Conservation (phyloP, 1,140 invertebrate species). For the Drosophila dunni region DNA sequence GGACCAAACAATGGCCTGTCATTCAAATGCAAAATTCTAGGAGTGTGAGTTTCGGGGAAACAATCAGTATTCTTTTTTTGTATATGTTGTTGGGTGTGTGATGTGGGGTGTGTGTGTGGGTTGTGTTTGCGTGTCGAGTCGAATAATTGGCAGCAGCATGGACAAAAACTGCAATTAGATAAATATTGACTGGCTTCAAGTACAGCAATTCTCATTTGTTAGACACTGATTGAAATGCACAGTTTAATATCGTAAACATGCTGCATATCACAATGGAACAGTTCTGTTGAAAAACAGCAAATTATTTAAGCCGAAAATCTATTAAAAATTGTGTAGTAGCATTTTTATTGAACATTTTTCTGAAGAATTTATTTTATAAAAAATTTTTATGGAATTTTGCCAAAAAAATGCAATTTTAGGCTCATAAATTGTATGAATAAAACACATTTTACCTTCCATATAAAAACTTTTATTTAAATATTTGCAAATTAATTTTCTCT, state of each 20-base stretch:
- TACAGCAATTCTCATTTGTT: slow-evolving; percentile 17
- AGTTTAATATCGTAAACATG: background rate
- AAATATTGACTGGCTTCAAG: slow-evolving; percentile 8
- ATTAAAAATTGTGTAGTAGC: too few species aligned
- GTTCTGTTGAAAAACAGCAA: too few species aligned
- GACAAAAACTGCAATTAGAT: slow-evolving; percentile 73
- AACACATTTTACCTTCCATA: too few species aligned
- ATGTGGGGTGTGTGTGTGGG: too few species aligned
- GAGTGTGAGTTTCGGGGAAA: background rate
- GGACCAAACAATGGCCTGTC: slow-evolving; percentile 55
- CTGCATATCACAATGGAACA: background rate
- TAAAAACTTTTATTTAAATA: background rate
- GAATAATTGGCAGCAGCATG: slow-evolving; percentile 61
- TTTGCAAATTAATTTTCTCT: background rate
- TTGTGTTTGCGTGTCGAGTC: slow-evolving; percentile 23
- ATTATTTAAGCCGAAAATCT: too few species aligned
- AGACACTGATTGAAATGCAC: background rate
- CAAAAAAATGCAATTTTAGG: too few species aligned
- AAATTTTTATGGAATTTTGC: too few species aligned
- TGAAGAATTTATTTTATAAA: too few species aligned
- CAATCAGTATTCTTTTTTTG: slow-evolving; percentile 1
- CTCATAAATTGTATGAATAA: too few species aligned
- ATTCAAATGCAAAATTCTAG: slow-evolving; percentile 30
- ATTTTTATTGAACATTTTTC: too few species aligned
- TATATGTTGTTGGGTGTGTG: background rate